Evolutionary conservation across 2,888 invertebrate species (phyloP).

Genomic region (Alloplasta piceator): DNA sequence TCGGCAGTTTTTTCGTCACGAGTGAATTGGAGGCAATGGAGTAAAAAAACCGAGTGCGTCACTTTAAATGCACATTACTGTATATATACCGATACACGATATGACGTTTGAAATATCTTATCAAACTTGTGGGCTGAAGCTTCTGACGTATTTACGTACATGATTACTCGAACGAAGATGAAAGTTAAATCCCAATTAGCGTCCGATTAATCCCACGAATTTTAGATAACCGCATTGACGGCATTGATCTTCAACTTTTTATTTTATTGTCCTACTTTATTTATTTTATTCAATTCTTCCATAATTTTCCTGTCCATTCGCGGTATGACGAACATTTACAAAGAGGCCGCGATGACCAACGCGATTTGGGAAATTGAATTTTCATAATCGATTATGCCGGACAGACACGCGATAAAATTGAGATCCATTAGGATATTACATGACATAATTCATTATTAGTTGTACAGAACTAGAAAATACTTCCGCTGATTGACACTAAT

Average conservation of each 20-base stretch:
- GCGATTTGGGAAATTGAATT: slow-evolving; percentile 34
- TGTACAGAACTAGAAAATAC: neutral
- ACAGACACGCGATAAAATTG: neutral
- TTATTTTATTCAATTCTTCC: neutral
- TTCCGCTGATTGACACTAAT: slow-evolving; percentile 5
- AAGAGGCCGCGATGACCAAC: neutral
- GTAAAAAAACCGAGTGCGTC: too few relatives aligned
- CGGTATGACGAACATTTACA: slow-evolving; percentile 17
- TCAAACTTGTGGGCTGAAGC: too few relatives aligned
- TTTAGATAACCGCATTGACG: slow-evolving; percentile 7
- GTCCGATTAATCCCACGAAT: slow-evolving; percentile 24
- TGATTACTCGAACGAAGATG: too few relatives aligned
- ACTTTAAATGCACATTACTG: too few relatives aligned
- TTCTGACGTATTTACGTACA: too few relatives aligned
- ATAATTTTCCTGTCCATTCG: neutral
- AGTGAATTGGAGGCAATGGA: too few relatives aligned
- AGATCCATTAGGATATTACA: neutral
- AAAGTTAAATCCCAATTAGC: slow-evolving; percentile 13
- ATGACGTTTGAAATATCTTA: neutral
- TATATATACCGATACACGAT: neutral
- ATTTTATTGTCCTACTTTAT: neutral
- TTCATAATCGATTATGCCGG: slow-evolving; percentile 28
- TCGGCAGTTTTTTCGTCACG: too few relatives aligned
- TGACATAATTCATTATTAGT: too few relatives aligned
- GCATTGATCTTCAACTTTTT: slow-evolving; percentile 10